Evolutionary conservation across 2,888 invertebrate genomes (phyloP), one percentile per base, ranked within the genome.

Genomic region (Branchipolynoe longqiensis): DNA sequence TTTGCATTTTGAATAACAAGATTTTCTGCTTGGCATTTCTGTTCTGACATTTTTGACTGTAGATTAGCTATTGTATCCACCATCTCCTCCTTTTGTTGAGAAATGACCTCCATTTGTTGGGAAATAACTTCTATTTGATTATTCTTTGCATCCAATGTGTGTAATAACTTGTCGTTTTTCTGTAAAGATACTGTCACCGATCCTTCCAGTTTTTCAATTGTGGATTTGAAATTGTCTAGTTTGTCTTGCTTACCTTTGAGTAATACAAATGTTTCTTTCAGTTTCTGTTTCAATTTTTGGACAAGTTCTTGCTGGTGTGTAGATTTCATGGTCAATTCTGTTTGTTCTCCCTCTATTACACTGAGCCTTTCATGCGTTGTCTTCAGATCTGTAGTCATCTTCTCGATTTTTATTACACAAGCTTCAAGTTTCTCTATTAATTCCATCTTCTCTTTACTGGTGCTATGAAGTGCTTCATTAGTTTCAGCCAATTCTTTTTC

Each of bases 121-220:
- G 28, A 12, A 6, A 28, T 25, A 40, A 31, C 38, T 62, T 83
- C 41, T 40, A 73, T 73, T 73, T 78, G 78, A 41, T 48, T 78
- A 25, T 78, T 54, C 25, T 48, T 78, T 48, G 41, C 78, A 31
- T 78, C 78, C n/a, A 78, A 28, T 78, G 78, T 78, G 41, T 78
- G 78, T 40, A 33, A 41, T 8, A 78, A 48, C 28, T 78, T 48
- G 6, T 78, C 48, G 12, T 48, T n/a, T n/a, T n/a, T n/a, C n/a
- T n/a, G n/a, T n/a, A n/a, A n/a, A n/a, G n/a, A n/a, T n/a, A n/a
- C n/a, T n/a, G n/a, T n/a, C n/a, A n/a, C n/a, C n/a, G n/a, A n/a
- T n/a, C 0, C 48, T 48, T 48, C 28, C 18, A 78, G 78, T 6
- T 14, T 18, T 78, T 54, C 54, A 6, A 48, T 25, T 78, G 41